Base-by-base conservation (phyloP, 64 coral and sea anemone genomes). In the Astreopora myriophthalma region DNA sequence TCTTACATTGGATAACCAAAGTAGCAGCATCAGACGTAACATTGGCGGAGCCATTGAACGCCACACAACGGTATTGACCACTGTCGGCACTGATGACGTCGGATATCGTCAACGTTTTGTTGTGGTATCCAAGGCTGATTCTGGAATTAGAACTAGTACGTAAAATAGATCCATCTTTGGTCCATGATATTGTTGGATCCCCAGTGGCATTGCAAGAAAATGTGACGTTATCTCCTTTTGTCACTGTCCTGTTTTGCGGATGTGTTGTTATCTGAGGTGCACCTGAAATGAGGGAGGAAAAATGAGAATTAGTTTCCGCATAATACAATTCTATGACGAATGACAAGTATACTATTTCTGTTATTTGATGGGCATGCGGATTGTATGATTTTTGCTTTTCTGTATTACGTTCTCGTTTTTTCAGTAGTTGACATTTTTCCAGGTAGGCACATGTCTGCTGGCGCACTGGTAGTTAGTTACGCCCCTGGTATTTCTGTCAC, bases 11-110 rank as follows among this genome's bases (percentile, higher is more conserved):
- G 0, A 79, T 27, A 32, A 48, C 20, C 25, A 87, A 5, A 23
- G 34, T 32, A 66, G 60, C 37, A 20, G 66, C 34, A 12, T 38
- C 26, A 9, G 84, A 86, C 3, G 38, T 28, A n/a, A 22, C 68
- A 23, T 24, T 51, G 16, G 27, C 17, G 27, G 22, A 1, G 13
- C 35, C 65, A 60, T 85, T 85, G 24, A 16, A 31, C 16, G 30
- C 85, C 29, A 34, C 67, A 70, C 85, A 88, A 30, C 1, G 34
- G 19, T 88, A 88, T 71, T 34, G 12, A 3, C 69, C 85, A 31
- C 67, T 70, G 42, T 88, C 65, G 17, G 14, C 35, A 22, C 68
- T 48, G n/a, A 0, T 55, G 10, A 57, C 34, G 22, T 58, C 20
- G 29, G 28, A 52, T 66, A 88, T 74, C 0, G 40, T 48, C 26